Conservation (phyloP, 92 coral and sea anemone species). For the Porites divaricata region DNA sequence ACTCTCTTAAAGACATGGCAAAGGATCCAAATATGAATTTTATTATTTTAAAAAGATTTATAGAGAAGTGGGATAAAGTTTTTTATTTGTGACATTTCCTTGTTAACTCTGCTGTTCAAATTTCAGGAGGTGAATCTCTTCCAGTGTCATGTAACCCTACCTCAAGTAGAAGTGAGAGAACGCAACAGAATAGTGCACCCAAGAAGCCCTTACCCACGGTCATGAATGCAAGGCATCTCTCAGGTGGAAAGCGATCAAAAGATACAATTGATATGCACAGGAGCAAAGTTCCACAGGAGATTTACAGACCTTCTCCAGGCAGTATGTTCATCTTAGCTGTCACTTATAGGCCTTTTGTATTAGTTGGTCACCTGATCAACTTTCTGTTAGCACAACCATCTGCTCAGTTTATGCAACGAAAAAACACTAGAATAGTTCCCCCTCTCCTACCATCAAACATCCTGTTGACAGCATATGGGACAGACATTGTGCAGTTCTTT, state of each 20-base stretch:
- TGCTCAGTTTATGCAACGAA: too few relatives aligned
- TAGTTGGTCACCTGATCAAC: too few relatives aligned
- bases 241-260: slow-evolving; percentile 88
- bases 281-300: slow-evolving; percentile 38
- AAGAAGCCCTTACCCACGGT: slow-evolving; percentile 80
- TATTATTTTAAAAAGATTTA: too few relatives aligned
- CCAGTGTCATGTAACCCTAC: slow-evolving; percentile 89
- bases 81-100: neutral
- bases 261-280: slow-evolving; percentile 78
- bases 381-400: too few relatives aligned
- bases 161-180: slow-evolving; percentile 70
- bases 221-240: slow-evolving; percentile 78
- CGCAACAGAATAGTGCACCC: slow-evolving; percentile 41
- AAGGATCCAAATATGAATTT: too few relatives aligned
- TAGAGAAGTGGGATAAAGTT: too few relatives aligned
- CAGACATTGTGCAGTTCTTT: too few relatives aligned
- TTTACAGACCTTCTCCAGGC: slow-evolving; percentile 79
- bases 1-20: too few relatives aligned
- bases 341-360: too few relatives aligned
- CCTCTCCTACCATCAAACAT: too few relatives aligned
- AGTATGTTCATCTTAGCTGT: slow-evolving; percentile 64
- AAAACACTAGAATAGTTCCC: too few relatives aligned
- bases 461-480: too few relatives aligned
- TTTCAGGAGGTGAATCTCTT: slow-evolving; percentile 82
- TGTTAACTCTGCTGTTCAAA: neutral